Base-by-base conservation (phyloP, 2,113 vertebrate genomes). In the Pagrus major region DNA sequence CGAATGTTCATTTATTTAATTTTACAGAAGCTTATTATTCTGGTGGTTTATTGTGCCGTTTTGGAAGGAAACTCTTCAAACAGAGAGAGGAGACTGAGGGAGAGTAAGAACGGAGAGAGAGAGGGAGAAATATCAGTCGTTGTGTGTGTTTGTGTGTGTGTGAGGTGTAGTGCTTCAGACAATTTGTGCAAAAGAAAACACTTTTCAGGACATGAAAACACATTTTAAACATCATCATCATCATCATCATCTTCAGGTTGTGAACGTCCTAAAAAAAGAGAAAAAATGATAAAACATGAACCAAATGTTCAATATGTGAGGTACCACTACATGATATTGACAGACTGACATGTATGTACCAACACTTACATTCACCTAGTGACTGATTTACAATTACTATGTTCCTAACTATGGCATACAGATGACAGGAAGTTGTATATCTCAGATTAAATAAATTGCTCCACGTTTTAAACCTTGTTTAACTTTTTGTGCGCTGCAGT, bases 11-110 rank as follows among this genome's bases (percentile, higher is more conserved):
- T 39, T 15, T 42, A 3, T 44, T 44, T 44, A 1, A 18, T 6
- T 44, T 44, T 21, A 47, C 46, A 47, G 20, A 0, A 2, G 3
- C 18, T n/a, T n/a, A 3, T 25, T 16, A 11, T 21, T 66, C 18
- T 49, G n/a, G 29, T 23, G 42, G 37, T n/a, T 8, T 0, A 63
- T 9, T 37, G 15, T 39, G 65, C 25, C 27, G 6, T 37, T 70
- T 73, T 41, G 63, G 69, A 77, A 71, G 25, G 59, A 83, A 75
- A 75, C 49, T 79, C 42, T 60, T 78, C 55, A 46, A 52, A 71
- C 18, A 39, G 33, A 59, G 21, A 65, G 14, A 68, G 65, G 56
- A 70, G 35, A 68, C 18, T 14, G 51, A 65, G 39, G 8, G 46
- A 42, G 72, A 59, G n/a, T 7, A 7, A 31, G 60, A 69, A 41